Evolutionary conservation across 2,797 vertebrate species (phyloP).

Genomic region (Parambassis ranga): DNA sequence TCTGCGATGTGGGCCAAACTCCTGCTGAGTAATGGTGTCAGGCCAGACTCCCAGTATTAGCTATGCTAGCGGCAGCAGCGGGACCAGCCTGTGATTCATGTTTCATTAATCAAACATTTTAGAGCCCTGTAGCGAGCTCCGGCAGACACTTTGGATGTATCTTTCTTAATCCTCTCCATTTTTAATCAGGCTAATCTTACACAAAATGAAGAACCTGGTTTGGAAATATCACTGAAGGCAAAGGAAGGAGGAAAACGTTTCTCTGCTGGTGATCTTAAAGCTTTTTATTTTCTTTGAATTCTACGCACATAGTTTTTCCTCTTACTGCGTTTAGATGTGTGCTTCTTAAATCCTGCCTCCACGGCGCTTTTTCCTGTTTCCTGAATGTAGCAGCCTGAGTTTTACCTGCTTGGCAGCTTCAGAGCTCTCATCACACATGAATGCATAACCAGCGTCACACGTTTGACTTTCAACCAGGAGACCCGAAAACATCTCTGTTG

Average conservation of each 20-base stretch:
- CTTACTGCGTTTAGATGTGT: too few species aligned
- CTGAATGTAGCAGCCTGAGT: too few species aligned
- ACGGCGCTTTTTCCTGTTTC: too few species aligned
- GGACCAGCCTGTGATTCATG: conserved; percentile 70
- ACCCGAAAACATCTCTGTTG: too few species aligned
- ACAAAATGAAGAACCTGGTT: conserved; percentile 56
- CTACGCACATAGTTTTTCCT: too few species aligned
- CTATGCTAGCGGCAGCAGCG: conserved; percentile 52
- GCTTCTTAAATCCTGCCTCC: not conserved
- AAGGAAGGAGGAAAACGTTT: conserved; percentile 17
- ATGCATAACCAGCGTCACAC: too few species aligned
- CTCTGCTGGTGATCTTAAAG: not conserved
- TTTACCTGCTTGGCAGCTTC: too few species aligned
- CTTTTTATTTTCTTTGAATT: not conserved
- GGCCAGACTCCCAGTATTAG: conserved; percentile 69
- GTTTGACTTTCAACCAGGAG: too few species aligned
- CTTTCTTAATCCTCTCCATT: conserved; percentile 70
- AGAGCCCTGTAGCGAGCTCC: conserved; percentile 56
- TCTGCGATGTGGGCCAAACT: conserved; percentile 53
- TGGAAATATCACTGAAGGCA: conserved; percentile 36
- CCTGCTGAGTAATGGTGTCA: conserved; percentile 71
- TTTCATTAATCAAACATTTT: conserved; percentile 77
- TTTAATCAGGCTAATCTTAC: conserved; percentile 75
- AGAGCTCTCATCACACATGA: too few species aligned
- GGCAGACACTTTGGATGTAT: conserved; percentile 64